Evolutionary conservation across 2,888 invertebrate species (phyloP), one percentile per base, ranked within the genome.

Genomic region (Hemistola chrysoprasaria): DNA sequence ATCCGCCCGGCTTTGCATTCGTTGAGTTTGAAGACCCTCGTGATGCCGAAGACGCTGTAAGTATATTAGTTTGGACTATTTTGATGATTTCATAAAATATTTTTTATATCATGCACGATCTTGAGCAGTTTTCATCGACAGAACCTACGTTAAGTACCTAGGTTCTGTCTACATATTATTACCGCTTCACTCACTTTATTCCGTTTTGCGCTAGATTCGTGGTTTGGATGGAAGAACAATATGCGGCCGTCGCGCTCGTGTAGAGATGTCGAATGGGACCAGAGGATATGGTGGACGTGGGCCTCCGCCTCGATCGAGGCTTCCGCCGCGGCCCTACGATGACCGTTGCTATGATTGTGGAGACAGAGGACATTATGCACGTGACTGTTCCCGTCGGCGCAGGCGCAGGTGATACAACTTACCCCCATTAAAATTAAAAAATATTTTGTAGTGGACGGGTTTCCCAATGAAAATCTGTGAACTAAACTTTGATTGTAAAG

Each of bases 291-390:
- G 87, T 30, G 82, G 87, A 0, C 89, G 92, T 5, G 92, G 92
- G 0, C 91, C 92, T 0, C 91, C 92, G 1, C 90, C 92, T 37
- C 82, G 90, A 26, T 90, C 90, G 2, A 81, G 90, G 2, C 76
- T 90, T 31, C 93, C 93, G n/a, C 94, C 96, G 9, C 95, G 96
- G 66, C 94, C 97, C 58, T 95, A 96, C 6, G 96, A 97, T 65
- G 97, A 97, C 84, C 93, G 96, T 48, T 98, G 98, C 80, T 98
- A 97, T 72, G 97, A 97, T 71, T 98, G 98, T 81, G 97, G 97
- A 22, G 97, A 96, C 65, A 91, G 96, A 50, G 98, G 98, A 5
- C 97, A 98, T 77, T 97, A 97, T 78, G 97, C 97, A 34, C 92
- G 97, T 56, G 97, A 98, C 76, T 97, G 98, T 79, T 92, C 93